Conservation (phyloP, 2,797 vertebrate species). For the Pantherophis alleghaniensis region DNA sequence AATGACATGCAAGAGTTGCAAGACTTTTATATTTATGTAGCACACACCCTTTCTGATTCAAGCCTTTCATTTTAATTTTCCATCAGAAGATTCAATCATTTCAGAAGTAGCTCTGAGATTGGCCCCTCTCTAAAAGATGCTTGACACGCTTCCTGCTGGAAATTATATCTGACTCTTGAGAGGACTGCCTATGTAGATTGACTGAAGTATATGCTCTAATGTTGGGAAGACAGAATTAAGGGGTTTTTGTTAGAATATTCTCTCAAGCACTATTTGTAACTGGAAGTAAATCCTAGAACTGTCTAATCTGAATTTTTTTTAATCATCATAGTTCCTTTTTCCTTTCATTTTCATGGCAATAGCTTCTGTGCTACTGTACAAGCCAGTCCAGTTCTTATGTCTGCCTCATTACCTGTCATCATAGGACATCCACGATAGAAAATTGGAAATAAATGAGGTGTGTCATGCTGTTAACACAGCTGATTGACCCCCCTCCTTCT, state of each 20-base stretch:
- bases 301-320: not conserved
- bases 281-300: not conserved
- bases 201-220: not conserved
- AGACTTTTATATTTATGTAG: not conserved
- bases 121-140: not conserved
- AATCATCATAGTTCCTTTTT: not conserved
- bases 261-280: not conserved
- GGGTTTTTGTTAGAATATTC: not conserved
- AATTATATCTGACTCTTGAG: not conserved
- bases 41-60: not conserved
- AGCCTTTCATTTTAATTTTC: not conserved
- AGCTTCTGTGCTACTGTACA: not conserved
- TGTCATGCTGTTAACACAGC: not conserved
- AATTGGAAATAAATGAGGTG: constrained; percentile 3
- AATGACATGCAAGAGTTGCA: not conserved
- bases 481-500: not conserved
- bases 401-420: not conserved
- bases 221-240: not conserved
- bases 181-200: constrained; percentile 6
- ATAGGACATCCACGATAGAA: not conserved
- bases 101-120: not conserved
- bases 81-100: not conserved
- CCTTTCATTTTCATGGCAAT: not conserved
- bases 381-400: constrained; percentile 10
- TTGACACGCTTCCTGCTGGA: not conserved